A percentile compares a stretch with the other conserved stretches of the same genome.
phyloP scores from a whole-genome alignment of 2,797 vertebrate species.

The Spheniscus humboldti region DNA sequence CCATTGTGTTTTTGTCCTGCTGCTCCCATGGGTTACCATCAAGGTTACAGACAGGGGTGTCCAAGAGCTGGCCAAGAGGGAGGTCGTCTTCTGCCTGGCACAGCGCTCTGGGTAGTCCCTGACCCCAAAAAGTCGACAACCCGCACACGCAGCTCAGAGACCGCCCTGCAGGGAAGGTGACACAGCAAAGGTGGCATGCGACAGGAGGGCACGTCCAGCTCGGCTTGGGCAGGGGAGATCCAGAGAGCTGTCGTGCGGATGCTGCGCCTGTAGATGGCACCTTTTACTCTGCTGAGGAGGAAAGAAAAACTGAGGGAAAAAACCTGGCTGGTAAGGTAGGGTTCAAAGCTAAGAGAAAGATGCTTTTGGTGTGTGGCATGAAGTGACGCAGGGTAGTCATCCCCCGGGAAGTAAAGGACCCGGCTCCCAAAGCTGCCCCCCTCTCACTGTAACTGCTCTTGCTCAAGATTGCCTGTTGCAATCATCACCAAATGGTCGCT shows the following conservation, averaged over 20 bases:
- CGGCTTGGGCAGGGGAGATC: neutral
- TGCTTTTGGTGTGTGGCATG: accelerated
- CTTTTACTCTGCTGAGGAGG: conserved; percentile 34
- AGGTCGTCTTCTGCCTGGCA: neutral
- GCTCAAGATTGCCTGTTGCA: no score
- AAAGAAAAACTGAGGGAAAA: accelerated
- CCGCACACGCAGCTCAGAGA: accelerated
- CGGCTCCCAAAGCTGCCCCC: neutral
- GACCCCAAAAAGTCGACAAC: neutral
- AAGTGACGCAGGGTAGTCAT: neutral
- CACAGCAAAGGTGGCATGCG: neutral
- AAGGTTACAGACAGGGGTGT: neutral
- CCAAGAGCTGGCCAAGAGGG: neutral
- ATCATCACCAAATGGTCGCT: accelerated
- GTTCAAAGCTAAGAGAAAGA: neutral
- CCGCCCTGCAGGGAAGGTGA: neutral
- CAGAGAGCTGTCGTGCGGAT: neutral
- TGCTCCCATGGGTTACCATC: neutral
- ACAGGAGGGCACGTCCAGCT: neutral
- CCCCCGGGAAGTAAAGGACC: neutral
- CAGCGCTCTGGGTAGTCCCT: neutral
- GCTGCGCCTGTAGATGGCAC: conserved; percentile 60
- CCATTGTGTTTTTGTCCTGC: neutral
- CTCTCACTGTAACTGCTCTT: neutral
- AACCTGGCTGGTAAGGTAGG: neutral